Evolutionary conservation across 2,113 vertebrate species (phyloP), one percentile per base, ranked within the genome.

Genomic region (Mystacornis crossleyi): DNA sequence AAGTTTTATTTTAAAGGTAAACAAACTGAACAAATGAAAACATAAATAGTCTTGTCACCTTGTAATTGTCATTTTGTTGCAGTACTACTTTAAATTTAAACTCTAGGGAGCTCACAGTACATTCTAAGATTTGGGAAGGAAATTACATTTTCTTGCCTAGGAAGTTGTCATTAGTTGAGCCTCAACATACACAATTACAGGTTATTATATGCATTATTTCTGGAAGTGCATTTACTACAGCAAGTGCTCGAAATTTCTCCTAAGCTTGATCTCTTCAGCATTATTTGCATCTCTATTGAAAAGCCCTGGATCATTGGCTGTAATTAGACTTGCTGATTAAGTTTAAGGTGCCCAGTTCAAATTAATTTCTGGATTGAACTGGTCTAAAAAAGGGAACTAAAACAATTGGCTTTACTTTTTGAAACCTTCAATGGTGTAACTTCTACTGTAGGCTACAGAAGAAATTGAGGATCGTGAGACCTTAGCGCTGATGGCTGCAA

Each of bases 381-480:
- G 26, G 11, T 48, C 19, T 62, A 17, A 70, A 62, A n/a, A 54
- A 65, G 9, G 38, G 25, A 50, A 20, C 51, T 8, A 33, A 31
- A 72, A 3, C 10, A 81, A 11, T 18, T 40, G 5, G 4, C 58
- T 84, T 89, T 53, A 29, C n/a, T 65, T 42, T 79, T 40, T 29
- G 29, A 86, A 83, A 33, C 19, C 43, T 80, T 65, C n/a, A 70
- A 1, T 58, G 21, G 12, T 48, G n/a, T 81, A 18, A 70, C 53
- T 89, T 95, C 26, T 58, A 7, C 47, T 81, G 36, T 34, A 99
- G 99, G 99, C 99, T 34, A 99, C 99, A 9, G 99, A 99, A 95
- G 99, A 99, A 96, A 98, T 99, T 18, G 99, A 99, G 93, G 99
- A 99, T 96, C 98, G 99, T 7, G 99, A 99, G 95, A 99, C 99